phyloP scores from a whole-genome alignment of 1,140 invertebrate genomes.

The Cydia pomonella region DNA sequence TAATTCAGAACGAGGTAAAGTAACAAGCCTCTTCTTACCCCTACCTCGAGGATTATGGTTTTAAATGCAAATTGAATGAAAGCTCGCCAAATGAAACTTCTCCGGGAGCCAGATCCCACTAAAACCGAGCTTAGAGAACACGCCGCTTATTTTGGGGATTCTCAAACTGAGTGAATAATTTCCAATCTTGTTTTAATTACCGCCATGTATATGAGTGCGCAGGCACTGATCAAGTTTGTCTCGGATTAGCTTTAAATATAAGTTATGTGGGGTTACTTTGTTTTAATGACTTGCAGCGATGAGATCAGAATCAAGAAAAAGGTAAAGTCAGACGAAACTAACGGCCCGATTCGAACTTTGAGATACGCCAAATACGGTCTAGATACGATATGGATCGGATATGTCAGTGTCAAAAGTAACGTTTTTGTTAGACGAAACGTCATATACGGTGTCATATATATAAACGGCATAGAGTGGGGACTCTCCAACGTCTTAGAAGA shows the following conservation, averaged over 20 bases:
- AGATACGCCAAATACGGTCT: too few species aligned
- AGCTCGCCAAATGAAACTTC: constrained; percentile 57
- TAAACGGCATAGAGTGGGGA: too few species aligned
- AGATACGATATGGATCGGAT: too few species aligned
- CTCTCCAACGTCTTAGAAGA: too few species aligned
- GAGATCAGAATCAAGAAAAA: too few species aligned
- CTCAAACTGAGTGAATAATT: constrained; percentile 55
- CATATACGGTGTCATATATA: too few species aligned
- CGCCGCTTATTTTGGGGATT: constrained; percentile 56
- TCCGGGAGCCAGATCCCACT: constrained; percentile 46
- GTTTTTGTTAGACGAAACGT: too few species aligned
- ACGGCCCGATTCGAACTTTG: too few species aligned
- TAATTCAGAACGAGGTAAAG: constrained; percentile 32
- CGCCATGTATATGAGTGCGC: not conserved
- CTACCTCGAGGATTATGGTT: constrained; percentile 58
- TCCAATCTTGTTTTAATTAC: constrained; percentile 55
- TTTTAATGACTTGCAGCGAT: not conserved
- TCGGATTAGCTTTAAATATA: not conserved
- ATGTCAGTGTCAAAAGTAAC: too few species aligned
- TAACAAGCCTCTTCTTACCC: constrained; percentile 32
- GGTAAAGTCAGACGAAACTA: too few species aligned
- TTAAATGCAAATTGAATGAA: constrained; percentile 72
- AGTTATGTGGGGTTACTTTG: not conserved
- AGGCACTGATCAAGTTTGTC: not conserved
- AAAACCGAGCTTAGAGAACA: constrained; percentile 54